A percentile compares a stretch with the other conserved stretches of the same genome.
Conservation (phyloP, 2,888 invertebrate species). For the Nasonovia ribisnigri region DNA sequence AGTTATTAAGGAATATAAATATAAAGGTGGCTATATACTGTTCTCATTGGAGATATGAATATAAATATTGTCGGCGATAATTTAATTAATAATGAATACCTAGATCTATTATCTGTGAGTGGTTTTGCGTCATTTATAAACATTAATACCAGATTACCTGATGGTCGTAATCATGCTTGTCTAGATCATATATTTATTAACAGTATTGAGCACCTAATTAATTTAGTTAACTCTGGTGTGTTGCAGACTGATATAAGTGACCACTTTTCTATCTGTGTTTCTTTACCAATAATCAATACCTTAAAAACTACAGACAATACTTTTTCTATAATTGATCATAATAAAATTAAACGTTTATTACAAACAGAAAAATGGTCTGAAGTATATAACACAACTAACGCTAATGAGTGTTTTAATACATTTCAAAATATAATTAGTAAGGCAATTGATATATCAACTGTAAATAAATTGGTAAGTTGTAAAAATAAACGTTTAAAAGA, state of each 20-base stretch:
- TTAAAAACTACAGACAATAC: not conserved
- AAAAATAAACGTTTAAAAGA: slow-evolving; percentile 33
- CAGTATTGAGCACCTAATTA: not conserved
- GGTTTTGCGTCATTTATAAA: slow-evolving; percentile 36
- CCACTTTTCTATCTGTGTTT: slow-evolving; percentile 16
- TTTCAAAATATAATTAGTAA: slow-evolving; percentile 21
- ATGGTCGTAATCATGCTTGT: not conserved
- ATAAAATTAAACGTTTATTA: not conserved
- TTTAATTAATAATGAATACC: slow-evolving; percentile 8
- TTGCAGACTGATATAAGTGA: slow-evolving; percentile 8
- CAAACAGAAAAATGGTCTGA: not conserved
- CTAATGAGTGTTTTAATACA: not conserved
- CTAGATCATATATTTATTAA: slow-evolving; percentile 2
- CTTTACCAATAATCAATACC: not conserved
- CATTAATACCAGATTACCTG: slow-evolving; percentile 23
- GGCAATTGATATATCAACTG: not conserved
- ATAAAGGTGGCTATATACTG: slow-evolving; percentile 21
- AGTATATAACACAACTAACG: slow-evolving; percentile 2
- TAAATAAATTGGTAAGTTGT: not conserved
- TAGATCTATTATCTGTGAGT: not conserved
- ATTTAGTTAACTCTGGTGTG: not conserved
- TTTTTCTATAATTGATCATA: not conserved
- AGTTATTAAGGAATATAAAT: not conserved
- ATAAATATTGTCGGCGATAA: slow-evolving; percentile 24
- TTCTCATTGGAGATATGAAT: slow-evolving; percentile 37